Conservation (phyloP, 2,888 invertebrate genomes). For the Dynastes maya region DNA sequence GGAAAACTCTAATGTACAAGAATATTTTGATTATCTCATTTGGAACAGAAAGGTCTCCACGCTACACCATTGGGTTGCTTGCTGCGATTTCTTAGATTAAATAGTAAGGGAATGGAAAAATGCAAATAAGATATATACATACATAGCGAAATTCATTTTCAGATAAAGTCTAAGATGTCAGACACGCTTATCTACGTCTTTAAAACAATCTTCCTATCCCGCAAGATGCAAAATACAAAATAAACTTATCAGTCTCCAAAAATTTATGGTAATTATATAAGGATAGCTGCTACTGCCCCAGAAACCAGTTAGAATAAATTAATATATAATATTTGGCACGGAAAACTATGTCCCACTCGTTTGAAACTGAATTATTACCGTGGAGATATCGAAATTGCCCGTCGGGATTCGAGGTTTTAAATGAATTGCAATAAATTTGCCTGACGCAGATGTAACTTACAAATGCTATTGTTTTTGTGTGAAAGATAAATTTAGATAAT, state of each 20-base stretch:
- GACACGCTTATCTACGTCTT: conserved; percentile 12
- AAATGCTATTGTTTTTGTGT: not conserved
- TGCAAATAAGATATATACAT: not conserved
- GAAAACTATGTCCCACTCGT: not conserved
- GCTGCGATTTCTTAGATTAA: not conserved
- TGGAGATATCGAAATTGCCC: conserved; percentile 20
- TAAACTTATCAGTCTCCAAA: not conserved
- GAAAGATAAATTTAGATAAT: too few relatives aligned
- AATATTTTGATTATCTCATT: too few relatives aligned
- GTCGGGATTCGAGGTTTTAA: conserved; percentile 13
- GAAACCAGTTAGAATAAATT: conserved; percentile 17
- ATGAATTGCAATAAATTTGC: conserved; percentile 2
- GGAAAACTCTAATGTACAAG: too few relatives aligned
- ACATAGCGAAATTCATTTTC: not conserved
- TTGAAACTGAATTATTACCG: conserved; percentile 24
- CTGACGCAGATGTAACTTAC: not conserved
- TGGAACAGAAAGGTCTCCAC: too few relatives aligned
- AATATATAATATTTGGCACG: conserved; percentile 24
- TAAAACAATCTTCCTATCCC: conserved; percentile 18
- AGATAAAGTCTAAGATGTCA: conserved; percentile 22
- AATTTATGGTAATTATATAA: conserved; percentile 8
- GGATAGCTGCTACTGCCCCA: not conserved
- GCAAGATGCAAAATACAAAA: conserved; percentile 17
- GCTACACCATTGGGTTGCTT: too few relatives aligned
- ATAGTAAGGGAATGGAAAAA: not conserved